Percentiles rank a stretch among this genome's conserved stretches.
These are phyloP conservation scores for Pseudomugil tenellus DNA, from an alignment of 2,797 vertebrate genomes.

Conservation along the genomic window DNA sequence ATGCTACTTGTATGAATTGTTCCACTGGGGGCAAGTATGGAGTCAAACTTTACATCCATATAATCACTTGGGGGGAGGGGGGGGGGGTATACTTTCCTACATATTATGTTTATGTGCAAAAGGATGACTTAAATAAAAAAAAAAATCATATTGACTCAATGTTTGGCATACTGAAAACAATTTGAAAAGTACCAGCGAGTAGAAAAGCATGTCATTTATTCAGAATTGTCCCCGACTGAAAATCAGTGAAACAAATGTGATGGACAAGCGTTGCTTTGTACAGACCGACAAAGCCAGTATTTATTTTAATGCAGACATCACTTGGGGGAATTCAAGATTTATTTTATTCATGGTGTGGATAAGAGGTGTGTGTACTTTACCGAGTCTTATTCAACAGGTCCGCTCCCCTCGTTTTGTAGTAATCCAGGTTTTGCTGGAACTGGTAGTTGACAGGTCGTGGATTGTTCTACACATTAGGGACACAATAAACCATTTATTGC, in stretches of 20 bases:
- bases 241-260: neutral
- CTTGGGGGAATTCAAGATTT: neutral
- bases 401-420: conserved; percentile 95
- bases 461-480: conserved; percentile 84
- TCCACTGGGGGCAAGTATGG: neutral
- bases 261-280: neutral
- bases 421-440: conserved; percentile 97
- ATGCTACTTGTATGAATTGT: neutral
- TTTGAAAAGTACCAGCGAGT: neutral
- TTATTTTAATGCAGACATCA: neutral
- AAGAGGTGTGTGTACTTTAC: conserved; percentile 72
- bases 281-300: neutral
- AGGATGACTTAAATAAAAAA: neutral
- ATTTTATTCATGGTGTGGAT: neutral
- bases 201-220: neutral
- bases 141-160: neutral
- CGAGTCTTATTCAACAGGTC: conserved; percentile 94
- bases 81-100: neutral
- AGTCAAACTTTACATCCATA: neutral
- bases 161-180: neutral
- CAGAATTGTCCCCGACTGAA: neutral
- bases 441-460: conserved; percentile 94
- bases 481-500: neutral
- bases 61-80: neutral
- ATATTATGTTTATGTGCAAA: neutral